phyloP scores from a whole-genome alignment of 1,140 invertebrate species.

The Brachionus rotundiformis region DNA sequence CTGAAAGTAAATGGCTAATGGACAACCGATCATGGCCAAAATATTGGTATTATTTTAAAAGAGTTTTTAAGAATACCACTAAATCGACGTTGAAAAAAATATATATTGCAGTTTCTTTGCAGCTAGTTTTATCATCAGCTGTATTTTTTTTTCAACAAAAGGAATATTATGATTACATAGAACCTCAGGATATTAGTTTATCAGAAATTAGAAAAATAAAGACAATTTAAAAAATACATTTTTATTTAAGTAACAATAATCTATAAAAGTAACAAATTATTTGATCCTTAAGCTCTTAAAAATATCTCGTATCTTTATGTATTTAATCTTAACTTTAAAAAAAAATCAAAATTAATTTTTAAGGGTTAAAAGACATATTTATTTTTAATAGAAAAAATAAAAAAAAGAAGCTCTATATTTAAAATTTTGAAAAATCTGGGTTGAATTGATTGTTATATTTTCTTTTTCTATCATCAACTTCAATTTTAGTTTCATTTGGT shows the following conservation, averaged over 20 bases:
- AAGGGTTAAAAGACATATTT: too few species aligned
- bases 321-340: too few species aligned
- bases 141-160: constrained; percentile 43
- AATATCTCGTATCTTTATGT: too few species aligned
- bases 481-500: constrained; percentile 55
- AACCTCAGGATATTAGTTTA: neutral
- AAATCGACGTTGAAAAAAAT: neutral
- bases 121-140: neutral
- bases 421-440: constrained; percentile 48
- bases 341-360: too few species aligned
- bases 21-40: neutral
- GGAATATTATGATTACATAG: constrained; percentile 12
- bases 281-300: too few species aligned
- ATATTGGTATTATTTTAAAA: constrained; percentile 24
- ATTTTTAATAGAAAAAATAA: neutral
- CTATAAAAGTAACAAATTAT: too few species aligned
- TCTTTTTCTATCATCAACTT: constrained; percentile 66
- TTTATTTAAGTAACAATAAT: too few species aligned
- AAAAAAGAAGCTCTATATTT: neutral
- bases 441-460: constrained; percentile 80
- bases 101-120: neutral
- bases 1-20: neutral
- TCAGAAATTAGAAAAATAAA: constrained; percentile 46
- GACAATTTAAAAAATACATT: neutral
- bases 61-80: constrained; percentile 32